A percentile compares a stretch with the other conserved stretches of the same genome.
phyloP scores from a whole-genome alignment of 2,797 vertebrate genomes.

The Catostomus latipinnis region DNA sequence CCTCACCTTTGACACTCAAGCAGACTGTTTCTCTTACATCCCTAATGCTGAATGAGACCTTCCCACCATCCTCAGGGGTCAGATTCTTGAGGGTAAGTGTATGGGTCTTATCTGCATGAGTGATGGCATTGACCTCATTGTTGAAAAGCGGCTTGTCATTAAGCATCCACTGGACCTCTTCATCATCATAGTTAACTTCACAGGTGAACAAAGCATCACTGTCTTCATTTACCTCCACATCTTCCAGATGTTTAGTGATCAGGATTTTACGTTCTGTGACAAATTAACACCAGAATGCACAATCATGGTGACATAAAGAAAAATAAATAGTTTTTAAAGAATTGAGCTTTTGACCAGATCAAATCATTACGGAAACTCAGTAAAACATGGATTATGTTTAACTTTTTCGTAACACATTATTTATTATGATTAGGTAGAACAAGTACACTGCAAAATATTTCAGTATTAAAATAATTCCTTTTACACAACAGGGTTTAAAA shows the following conservation, averaged over 20 bases:
- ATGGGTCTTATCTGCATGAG: conserved; percentile 81
- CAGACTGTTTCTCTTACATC: conserved; percentile 82
- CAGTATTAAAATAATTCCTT: no score
- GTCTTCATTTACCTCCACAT: conserved; percentile 86
- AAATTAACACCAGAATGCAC: conserved; percentile 55
- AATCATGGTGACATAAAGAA: background rate
- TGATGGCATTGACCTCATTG: conserved; percentile 90
- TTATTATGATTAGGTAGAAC: no score
- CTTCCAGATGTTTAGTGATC: conserved; percentile 83
- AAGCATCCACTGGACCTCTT: conserved; percentile 91
- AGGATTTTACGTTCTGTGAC: conserved; percentile 84
- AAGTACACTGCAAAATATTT: no score
- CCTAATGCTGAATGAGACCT: conserved; percentile 79
- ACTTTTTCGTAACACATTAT: background rate
- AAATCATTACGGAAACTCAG: background rate
- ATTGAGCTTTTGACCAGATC: background rate
- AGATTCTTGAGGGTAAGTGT: conserved; percentile 87
- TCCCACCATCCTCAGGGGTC: conserved; percentile 85
- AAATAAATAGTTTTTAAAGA: conserved; percentile 55
- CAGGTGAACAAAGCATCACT: conserved; percentile 83
- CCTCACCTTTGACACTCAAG: conserved; percentile 91
- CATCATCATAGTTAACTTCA: conserved; percentile 89
- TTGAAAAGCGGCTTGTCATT: conserved; percentile 86
- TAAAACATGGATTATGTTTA: background rate
- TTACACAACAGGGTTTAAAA: no score